Percentiles rank a stretch among this genome's conserved stretches.
Evolutionary conservation across 2,113 vertebrate genomes (phyloP).

Genomic region (Chlamydotis undulata): DNA sequence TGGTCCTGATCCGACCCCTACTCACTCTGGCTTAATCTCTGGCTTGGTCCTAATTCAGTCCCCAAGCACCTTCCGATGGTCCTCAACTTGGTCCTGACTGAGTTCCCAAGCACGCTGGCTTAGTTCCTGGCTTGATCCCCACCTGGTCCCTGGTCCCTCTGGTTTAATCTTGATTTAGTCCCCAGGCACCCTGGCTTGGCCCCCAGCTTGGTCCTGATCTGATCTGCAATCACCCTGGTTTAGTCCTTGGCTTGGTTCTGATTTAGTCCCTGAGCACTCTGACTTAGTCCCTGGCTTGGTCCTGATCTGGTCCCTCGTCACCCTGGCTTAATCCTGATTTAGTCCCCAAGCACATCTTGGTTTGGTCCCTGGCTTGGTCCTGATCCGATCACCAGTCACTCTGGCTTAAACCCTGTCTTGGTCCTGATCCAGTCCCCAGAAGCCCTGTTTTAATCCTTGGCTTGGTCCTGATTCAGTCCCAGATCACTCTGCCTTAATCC

Average conservation of each 20-base stretch:
- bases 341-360: rapidly evolving
- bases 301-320: background rate
- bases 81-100: no score
- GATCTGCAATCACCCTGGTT: rapidly evolving
- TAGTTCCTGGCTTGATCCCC: no score
- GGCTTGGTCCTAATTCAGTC: background rate
- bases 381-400: no score
- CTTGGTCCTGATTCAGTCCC: background rate
- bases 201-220: background rate
- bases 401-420: background rate
- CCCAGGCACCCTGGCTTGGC: no score
- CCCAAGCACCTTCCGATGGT: background rate
- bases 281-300: background rate
- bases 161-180: background rate
- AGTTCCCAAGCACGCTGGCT: rapidly evolving
- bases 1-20: rapidly evolving
- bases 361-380: background rate
- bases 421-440: rapidly evolving
- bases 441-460: background rate
- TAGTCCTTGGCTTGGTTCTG: background rate
- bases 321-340: no score
- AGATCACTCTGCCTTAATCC: background rate
- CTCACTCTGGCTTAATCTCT: background rate
- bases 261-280: no score
- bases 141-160: no score